Evolutionary conservation across 2,888 invertebrate species (phyloP), one percentile per base, ranked within the genome.

Genomic region (Lepidocyrtinus sp.): DNA sequence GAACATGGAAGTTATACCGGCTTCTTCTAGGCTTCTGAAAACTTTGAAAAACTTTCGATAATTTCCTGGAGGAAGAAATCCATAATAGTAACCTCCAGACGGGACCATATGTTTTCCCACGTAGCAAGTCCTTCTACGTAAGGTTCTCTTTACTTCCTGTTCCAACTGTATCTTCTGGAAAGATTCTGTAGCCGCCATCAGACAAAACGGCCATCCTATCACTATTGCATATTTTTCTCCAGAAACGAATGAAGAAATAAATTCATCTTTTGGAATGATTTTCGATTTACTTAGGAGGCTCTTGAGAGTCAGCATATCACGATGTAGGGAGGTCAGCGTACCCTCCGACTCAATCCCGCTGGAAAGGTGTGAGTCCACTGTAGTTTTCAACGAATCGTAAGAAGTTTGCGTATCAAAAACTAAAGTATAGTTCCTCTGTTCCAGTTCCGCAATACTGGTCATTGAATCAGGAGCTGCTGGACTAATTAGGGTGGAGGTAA

Each of bases 31-130:
- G n/a, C n/a, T n/a, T n/a, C n/a, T n/a, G n/a, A 2, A 72, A 24
- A 7, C 15, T 36, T 19, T 36, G 19, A 22, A 62, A 45, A 5
- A 72, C 12, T 1, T 1, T 22, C 22, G 9, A 1, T n/a, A 1
- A 62, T 45, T 62, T 0, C 21, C 2, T 17, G 71, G 71, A 36
- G 71, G 71, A 15, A 62, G 24, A 45, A 71, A 62, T 3, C 24
- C 71, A 62, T 27, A 62, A 62, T 36, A 62, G 45, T 36, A 27
- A 5, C 5, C 9, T 17, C 61, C 71, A 9, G 12, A 1, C 2
- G 26, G 45, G 5, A 71, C 21, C n/a, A 71, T 15, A 45, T 62
- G 21, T 62, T 62, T 71, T 1, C 71, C 71, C 2, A 62, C 22
- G 59, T 26, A 71, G 17, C 71, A 71, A 1, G 1, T 1, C 17